Evolutionary conservation across 2,797 vertebrate genomes (phyloP).

Genomic region (Spheniscus humboldti): DNA sequence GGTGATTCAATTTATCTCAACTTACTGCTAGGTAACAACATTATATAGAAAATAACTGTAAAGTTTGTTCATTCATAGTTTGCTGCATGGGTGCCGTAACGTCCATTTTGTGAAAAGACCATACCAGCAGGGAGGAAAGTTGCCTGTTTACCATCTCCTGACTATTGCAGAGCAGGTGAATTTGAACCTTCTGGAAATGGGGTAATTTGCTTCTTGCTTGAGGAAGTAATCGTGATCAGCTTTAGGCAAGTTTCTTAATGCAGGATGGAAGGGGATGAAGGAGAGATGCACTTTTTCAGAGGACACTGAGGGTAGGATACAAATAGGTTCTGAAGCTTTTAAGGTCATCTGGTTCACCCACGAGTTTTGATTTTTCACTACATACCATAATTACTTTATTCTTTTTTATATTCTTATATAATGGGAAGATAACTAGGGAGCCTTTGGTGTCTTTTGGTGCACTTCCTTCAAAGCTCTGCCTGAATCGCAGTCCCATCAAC

Average conservation of each 20-base stretch:
- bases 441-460: not conserved
- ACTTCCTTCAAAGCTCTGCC: conserved; percentile 2
- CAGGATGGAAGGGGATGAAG: not conserved
- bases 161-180: not conserved
- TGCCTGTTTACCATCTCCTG: not conserved
- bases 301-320: not conserved
- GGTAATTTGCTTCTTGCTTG: not conserved
- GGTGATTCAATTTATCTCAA: not conserved
- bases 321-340: conserved; percentile 7
- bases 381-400: not conserved
- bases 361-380: not conserved
- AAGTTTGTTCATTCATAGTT: not conserved
- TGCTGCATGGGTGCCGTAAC: not conserved
- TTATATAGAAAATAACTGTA: not conserved
- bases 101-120: not conserved
- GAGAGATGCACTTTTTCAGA: not conserved
- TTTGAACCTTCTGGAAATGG: not conserved
- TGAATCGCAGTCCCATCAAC: not conserved
- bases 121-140: not conserved
- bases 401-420: not conserved
- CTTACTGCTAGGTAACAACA: not conserved
- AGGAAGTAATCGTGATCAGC: not conserved
- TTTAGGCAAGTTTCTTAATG: not conserved
- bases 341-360: not conserved
- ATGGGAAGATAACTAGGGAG: not conserved